Percentiles rank a stretch among this genome's conserved stretches.
Conservation (phyloP, 2,113 vertebrate genomes). For the Cyprinodon tularosa region DNA sequence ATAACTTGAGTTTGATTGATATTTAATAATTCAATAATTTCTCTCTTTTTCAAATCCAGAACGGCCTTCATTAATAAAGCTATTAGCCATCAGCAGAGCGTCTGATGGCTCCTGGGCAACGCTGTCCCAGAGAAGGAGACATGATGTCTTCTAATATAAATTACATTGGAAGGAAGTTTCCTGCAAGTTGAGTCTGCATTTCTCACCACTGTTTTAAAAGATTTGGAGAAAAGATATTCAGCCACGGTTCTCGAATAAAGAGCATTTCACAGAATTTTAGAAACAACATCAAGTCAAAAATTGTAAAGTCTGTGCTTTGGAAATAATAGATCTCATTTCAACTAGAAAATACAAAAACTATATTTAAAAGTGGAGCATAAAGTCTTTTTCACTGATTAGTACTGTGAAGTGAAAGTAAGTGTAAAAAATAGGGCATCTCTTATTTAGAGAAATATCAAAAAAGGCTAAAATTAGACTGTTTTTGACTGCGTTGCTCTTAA, state of each 20-base stretch:
- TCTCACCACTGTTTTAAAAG: not conserved
- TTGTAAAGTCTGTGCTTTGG: not conserved
- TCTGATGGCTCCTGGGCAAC: not conserved
- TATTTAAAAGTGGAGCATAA: not conserved
- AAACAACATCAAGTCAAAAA: not conserved
- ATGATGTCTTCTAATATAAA: conserved; percentile 2
- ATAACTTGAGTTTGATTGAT: not conserved
- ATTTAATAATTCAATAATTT: not conserved
- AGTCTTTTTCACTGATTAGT: not conserved
- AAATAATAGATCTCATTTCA: not conserved
- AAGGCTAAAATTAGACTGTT: conserved; percentile 4
- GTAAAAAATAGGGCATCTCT: not conserved
- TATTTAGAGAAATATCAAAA: conserved; percentile 5
- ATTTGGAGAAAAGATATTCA: not conserved
- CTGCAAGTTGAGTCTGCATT: not conserved
- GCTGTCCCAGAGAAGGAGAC: conserved; percentile 5
- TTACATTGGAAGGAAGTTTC: not conserved
- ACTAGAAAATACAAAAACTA: not conserved
- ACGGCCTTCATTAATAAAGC: not conserved
- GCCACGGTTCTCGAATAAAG: not conserved
- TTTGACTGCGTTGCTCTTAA: conserved; percentile 1
- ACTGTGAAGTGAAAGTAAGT: not conserved
- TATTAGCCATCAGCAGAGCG: not conserved
- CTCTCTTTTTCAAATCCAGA: not conserved
- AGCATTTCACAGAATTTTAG: not conserved